These are phyloP conservation scores for Dromiciops gliroides DNA, from an alignment of 2,113 vertebrate genomes.

Conservation along the genomic window DNA sequence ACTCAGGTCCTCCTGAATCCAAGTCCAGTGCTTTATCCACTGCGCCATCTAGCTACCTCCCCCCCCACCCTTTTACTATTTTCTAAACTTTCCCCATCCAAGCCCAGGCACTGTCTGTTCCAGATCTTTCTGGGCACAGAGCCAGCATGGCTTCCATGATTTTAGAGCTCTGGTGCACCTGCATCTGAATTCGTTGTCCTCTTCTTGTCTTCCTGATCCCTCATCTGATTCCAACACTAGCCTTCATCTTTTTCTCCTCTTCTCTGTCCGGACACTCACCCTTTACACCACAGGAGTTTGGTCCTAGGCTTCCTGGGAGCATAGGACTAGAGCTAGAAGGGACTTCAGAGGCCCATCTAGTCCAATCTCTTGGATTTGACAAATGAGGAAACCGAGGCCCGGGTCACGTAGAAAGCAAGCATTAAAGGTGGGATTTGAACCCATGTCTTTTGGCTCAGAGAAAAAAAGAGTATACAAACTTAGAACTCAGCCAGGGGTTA, in stretches of 20 bases:
- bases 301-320: neutral
- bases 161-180: neutral
- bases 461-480: neutral
- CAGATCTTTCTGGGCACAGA: neutral
- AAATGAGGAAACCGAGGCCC: neutral
- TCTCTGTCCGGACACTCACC: neutral
- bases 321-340: neutral
- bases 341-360: neutral
- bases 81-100: neutral
- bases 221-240: neutral
- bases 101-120: neutral
- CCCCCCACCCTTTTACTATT: neutral
- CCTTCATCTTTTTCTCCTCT: neutral
- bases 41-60: too few relatives aligned
- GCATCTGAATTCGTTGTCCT: neutral
- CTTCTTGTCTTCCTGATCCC: neutral
- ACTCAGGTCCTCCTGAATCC: too few relatives aligned
- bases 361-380: neutral
- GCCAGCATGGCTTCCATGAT: neutral
- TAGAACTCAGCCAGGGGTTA: neutral
- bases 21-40: too few relatives aligned
- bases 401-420: neutral
- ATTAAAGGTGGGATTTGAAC: neutral
- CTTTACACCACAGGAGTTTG: neutral
- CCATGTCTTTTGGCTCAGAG: neutral